Evolutionary conservation across 2,888 invertebrate species (phyloP).

Genomic region (Exephanes ischioxanthus): DNA sequence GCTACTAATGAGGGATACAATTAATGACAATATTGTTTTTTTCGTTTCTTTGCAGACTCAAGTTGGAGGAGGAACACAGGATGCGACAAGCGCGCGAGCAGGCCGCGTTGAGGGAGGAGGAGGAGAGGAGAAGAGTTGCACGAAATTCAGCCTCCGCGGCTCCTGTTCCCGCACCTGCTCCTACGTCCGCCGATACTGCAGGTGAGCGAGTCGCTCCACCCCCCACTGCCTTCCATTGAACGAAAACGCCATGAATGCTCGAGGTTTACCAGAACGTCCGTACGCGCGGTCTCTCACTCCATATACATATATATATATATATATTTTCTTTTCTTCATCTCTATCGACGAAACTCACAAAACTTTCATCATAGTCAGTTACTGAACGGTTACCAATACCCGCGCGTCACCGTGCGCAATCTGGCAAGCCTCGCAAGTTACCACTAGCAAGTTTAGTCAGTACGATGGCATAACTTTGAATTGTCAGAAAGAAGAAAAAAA

Average conservation of each 20-base stretch:
- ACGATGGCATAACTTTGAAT: slow-evolving; percentile 37
- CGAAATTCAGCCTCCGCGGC: slow-evolving; percentile 81
- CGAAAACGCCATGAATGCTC: slow-evolving; percentile 73
- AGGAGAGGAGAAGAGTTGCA: slow-evolving; percentile 85
- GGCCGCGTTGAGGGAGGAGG: slow-evolving; percentile 87
- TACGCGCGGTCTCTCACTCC: slow-evolving; percentile 23
- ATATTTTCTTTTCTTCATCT: slow-evolving; percentile 22
- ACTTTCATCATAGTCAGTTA: slow-evolving; percentile 33
- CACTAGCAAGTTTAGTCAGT: slow-evolving; percentile 49
- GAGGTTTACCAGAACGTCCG: slow-evolving; percentile 68
- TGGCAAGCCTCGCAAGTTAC: slow-evolving; percentile 56
- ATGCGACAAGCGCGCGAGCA: slow-evolving; percentile 87
- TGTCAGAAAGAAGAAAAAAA: slow-evolving; percentile 24
- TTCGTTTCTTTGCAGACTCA: slow-evolving; percentile 85
- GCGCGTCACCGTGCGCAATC: slow-evolving; percentile 21
- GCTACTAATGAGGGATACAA: too few relatives aligned
- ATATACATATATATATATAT: slow-evolving; percentile 27
- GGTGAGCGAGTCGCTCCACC: slow-evolving; percentile 85
- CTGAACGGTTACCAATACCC: slow-evolving; percentile 38
- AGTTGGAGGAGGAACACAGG: slow-evolving; percentile 90
- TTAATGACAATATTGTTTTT: not conserved
- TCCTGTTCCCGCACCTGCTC: slow-evolving; percentile 82
- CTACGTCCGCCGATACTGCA: slow-evolving; percentile 84
- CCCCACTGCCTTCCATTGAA: slow-evolving; percentile 84
- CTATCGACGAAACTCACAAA: slow-evolving; percentile 13